Conservation (phyloP, 2,113 vertebrate species). For the Octodon degus region DNA sequence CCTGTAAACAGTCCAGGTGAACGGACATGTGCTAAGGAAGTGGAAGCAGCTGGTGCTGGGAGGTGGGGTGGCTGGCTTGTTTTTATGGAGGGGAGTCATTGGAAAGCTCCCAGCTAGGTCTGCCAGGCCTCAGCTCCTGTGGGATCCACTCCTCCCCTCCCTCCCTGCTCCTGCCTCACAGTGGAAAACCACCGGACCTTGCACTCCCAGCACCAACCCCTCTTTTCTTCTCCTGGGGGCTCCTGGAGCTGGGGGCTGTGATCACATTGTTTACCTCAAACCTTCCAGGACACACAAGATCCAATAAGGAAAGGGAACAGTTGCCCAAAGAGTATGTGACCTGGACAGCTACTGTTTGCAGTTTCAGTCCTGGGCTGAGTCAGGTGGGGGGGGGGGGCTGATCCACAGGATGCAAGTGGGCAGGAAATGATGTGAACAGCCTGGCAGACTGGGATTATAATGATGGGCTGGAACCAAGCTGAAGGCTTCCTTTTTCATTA, state of each 20-base stretch:
- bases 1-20: slow-evolving; percentile 83
- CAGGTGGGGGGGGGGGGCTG: not conserved
- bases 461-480: not conserved
- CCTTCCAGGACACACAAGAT: slow-evolving; percentile 48
- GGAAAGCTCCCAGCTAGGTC: slow-evolving; percentile 43
- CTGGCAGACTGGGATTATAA: slow-evolving; percentile 70
- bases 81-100: slow-evolving; percentile 74
- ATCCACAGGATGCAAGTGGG: slow-evolving; percentile 51
- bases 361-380: not conserved
- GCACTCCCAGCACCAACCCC: not conserved
- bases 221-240: slow-evolving; percentile 2
- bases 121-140: slow-evolving; percentile 47
- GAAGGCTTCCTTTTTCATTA: not conserved
- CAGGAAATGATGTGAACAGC: slow-evolving; percentile 73
- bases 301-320: slow-evolving; percentile 18
- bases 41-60: slow-evolving; percentile 87
- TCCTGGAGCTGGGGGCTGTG: not conserved
- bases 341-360: slow-evolving; percentile 36
- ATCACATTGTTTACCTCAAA: slow-evolving; percentile 56
- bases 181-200: not conserved
- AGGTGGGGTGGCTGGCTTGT: slow-evolving; percentile 67
- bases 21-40: slow-evolving; percentile 85
- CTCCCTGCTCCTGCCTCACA: not conserved
- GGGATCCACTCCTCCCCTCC: not conserved
- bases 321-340: not conserved